phyloP scores from a whole-genome alignment of 2,113 vertebrate species.

The Struthio camelus region DNA sequence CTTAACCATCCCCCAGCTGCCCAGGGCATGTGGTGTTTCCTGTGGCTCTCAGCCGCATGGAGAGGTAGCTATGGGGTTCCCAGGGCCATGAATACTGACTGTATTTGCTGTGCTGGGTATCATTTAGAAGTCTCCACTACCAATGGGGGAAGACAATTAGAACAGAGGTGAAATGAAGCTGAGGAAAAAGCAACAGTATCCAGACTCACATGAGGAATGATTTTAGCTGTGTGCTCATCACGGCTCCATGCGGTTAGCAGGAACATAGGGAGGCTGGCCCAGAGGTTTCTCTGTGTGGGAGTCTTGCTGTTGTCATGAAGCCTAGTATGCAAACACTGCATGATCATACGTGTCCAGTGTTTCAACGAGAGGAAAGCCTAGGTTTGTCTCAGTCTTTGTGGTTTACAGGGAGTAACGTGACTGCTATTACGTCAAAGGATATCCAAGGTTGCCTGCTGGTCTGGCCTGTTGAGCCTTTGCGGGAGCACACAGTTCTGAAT shows the following conservation, averaged over 20 bases:
- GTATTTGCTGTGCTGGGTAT: neutral
- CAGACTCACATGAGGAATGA: neutral
- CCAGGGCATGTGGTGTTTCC: rapidly evolving
- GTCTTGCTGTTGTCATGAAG: neutral
- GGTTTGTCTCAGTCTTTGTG: neutral
- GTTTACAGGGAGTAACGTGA: neutral
- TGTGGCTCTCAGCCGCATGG: neutral
- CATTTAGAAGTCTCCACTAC: neutral
- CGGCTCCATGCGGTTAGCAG: neutral
- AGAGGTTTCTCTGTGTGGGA: neutral
- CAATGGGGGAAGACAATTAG: neutral
- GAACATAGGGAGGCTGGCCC: neutral
- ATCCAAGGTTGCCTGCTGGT: neutral
- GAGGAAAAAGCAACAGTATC: neutral
- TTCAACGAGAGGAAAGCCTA: neutral
- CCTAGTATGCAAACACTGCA: neutral
- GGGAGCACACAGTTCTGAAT: neutral
- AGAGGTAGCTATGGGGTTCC: neutral
- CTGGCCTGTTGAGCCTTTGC: neutral
- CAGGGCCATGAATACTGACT: neutral
- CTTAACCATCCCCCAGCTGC: neutral
- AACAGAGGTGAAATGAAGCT: neutral
- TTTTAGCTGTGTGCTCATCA: neutral
- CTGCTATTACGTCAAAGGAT: neutral
- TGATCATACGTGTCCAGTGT: neutral